phyloP scores from a whole-genome alignment of 2,113 vertebrate genomes.

The Phalacrocorax pelagicus region DNA sequence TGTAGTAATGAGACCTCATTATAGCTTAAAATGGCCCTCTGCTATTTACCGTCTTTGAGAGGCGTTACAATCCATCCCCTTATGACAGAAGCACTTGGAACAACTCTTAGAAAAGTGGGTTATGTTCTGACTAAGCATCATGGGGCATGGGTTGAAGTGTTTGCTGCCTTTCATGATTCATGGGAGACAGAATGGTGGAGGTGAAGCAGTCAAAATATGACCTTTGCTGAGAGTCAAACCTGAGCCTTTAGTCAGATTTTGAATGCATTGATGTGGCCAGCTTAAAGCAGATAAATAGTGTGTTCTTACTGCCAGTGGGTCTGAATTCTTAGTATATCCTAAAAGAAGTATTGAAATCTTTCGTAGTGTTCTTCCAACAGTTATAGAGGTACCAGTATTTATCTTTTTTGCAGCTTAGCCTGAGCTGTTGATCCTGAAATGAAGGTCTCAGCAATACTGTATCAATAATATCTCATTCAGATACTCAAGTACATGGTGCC shows the following conservation, averaged over 20 bases:
- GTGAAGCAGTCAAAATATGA: neutral
- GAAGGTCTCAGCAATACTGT: neutral
- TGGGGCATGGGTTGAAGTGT: neutral
- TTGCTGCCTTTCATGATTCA: neutral
- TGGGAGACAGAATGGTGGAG: neutral
- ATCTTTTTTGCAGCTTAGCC: neutral
- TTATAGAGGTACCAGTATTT: neutral
- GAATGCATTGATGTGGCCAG: neutral
- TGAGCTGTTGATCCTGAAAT: neutral
- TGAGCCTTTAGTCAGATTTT: neutral
- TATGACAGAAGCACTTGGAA: neutral
- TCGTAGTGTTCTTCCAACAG: neutral
- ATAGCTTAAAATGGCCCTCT: neutral
- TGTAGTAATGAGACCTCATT: slow-evolving; percentile 50
- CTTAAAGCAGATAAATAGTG: neutral
- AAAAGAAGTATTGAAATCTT: neutral
- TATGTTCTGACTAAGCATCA: neutral
- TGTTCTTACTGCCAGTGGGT: neutral
- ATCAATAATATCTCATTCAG: neutral
- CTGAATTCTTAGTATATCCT: neutral
- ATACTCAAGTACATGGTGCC: neutral
- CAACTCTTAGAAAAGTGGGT: neutral
- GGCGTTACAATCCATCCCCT: neutral
- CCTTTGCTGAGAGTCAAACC: neutral
- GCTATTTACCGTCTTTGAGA: neutral